These are phyloP conservation scores for Labroides dimidiatus DNA, from an alignment of 2,797 vertebrate genomes.

Conservation along the genomic window DNA sequence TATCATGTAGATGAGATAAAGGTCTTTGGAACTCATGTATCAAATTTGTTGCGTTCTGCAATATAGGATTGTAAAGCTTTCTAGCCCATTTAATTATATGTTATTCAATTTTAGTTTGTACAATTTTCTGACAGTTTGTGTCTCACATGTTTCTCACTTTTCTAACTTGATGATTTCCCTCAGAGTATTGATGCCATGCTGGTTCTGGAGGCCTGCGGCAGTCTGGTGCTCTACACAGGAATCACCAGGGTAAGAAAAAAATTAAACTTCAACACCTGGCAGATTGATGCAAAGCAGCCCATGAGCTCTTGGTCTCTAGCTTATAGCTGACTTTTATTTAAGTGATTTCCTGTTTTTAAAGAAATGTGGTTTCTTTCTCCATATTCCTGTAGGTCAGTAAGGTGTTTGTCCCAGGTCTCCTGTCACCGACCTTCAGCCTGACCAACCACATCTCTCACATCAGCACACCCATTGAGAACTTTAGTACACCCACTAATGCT, in stretches of 20 bases:
- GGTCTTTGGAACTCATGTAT: too few relatives aligned
- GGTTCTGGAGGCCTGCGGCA: conserved; percentile 93
- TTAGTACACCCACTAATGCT: conserved; percentile 90
- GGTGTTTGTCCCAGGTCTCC: conserved; percentile 92
- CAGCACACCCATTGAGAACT: conserved; percentile 86
- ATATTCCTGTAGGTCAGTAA: conserved; percentile 89
- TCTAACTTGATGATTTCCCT: too few relatives aligned
- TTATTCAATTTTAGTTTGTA: too few relatives aligned
- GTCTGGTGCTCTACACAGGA: conserved; percentile 95
- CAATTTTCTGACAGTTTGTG: not conserved
- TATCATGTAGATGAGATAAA: too few relatives aligned
- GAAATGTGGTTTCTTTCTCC: not conserved
- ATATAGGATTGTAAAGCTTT: too few relatives aligned
- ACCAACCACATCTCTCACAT: conserved; percentile 85
- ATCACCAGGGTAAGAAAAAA: conserved; percentile 87
- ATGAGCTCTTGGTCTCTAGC: not conserved
- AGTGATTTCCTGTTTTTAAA: not conserved
- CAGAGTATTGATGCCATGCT: conserved; percentile 92
- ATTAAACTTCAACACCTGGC: not conserved
- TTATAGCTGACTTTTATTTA: not conserved
- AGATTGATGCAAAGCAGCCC: not conserved
- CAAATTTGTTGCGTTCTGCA: too few relatives aligned
- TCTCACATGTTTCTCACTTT: not conserved
- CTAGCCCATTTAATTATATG: too few relatives aligned
- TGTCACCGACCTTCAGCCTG: conserved; percentile 87